Conservation (phyloP, 2,888 invertebrate genomes). For the Ectemnius continuus region DNA sequence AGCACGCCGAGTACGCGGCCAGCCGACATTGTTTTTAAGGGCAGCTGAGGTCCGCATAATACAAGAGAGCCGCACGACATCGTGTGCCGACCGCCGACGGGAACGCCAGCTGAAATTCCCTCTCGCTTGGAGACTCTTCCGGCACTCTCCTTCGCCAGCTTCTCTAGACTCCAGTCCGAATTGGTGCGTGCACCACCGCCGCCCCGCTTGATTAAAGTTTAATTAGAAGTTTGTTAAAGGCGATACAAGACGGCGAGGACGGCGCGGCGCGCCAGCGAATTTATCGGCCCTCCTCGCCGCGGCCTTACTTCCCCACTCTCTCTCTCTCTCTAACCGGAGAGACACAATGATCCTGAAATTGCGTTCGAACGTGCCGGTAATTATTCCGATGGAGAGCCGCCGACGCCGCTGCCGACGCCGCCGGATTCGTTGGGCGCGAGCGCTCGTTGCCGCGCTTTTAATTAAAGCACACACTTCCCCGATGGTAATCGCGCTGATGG, state of each 20-base stretch:
- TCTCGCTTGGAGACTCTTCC: background rate
- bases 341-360: constrained; percentile 22
- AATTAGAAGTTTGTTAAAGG: constrained; percentile 44
- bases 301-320: no score
- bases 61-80: background rate
- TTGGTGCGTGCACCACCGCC: constrained; percentile 29
- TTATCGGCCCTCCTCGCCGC: constrained; percentile 19
- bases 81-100: background rate
- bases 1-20: constrained; percentile 38
- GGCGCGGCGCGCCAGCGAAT: constrained; percentile 12
- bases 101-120: background rate
- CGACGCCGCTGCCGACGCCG: background rate
- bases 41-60: constrained; percentile 39
- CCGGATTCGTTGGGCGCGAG: no score
- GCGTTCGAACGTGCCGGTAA: constrained; percentile 2
- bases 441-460: constrained; percentile 13
- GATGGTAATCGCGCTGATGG: no score
- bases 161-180: constrained; percentile 5
- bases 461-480: constrained; percentile 30
- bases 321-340: background rate
- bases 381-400: constrained; percentile 2
- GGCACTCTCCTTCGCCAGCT: background rate
- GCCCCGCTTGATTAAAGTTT: constrained; percentile 40
- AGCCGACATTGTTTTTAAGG: constrained; percentile 50
- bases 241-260: constrained; percentile 18